These are phyloP conservation scores for Odiellus spinosus DNA, from an alignment of 2,888 invertebrate genomes.

Conservation along the genomic window DNA sequence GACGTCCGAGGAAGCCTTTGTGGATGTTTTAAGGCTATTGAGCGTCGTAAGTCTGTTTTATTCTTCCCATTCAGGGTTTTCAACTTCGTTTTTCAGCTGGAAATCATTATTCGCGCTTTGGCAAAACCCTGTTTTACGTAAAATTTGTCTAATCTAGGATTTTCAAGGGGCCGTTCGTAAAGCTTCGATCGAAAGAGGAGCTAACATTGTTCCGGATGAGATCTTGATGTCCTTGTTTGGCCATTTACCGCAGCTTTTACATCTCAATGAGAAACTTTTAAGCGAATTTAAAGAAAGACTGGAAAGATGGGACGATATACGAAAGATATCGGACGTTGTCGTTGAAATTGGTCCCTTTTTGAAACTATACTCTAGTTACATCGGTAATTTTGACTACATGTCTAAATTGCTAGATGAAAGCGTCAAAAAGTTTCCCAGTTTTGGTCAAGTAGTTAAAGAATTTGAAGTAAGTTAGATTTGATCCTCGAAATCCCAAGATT, in stretches of 20 bases:
- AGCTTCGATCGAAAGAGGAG: slow-evolving; percentile 23
- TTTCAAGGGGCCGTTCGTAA: slow-evolving; percentile 32
- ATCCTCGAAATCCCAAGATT: too few relatives aligned
- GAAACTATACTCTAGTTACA: slow-evolving; percentile 40
- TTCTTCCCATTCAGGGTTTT: too few relatives aligned
- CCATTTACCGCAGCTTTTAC: slow-evolving; percentile 37
- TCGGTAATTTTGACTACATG: slow-evolving; percentile 38
- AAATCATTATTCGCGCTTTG: not conserved
- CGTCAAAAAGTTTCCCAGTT: slow-evolving; percentile 34
- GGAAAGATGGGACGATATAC: slow-evolving; percentile 32
- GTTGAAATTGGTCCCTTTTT: slow-evolving; percentile 42
- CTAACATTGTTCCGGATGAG: slow-evolving; percentile 31
- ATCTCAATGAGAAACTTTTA: slow-evolving; percentile 38
- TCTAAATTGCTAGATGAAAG: slow-evolving; percentile 36
- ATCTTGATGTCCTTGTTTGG: slow-evolving; percentile 35
- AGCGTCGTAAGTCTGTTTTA: slow-evolving; percentile 32
- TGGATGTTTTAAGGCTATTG: slow-evolving; percentile 37
- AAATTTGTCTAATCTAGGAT: slow-evolving; percentile 26
- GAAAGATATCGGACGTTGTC: slow-evolving; percentile 39
- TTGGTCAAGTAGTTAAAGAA: slow-evolving; percentile 34
- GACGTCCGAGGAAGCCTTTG: slow-evolving; percentile 39
- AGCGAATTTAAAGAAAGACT: slow-evolving; percentile 36
- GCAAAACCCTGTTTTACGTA: not conserved
- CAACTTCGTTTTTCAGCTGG: not conserved
- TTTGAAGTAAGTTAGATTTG: slow-evolving; percentile 37